phyloP scores from a whole-genome alignment of 2,113 vertebrate species.

The Lethenteron reissneri region DNA sequence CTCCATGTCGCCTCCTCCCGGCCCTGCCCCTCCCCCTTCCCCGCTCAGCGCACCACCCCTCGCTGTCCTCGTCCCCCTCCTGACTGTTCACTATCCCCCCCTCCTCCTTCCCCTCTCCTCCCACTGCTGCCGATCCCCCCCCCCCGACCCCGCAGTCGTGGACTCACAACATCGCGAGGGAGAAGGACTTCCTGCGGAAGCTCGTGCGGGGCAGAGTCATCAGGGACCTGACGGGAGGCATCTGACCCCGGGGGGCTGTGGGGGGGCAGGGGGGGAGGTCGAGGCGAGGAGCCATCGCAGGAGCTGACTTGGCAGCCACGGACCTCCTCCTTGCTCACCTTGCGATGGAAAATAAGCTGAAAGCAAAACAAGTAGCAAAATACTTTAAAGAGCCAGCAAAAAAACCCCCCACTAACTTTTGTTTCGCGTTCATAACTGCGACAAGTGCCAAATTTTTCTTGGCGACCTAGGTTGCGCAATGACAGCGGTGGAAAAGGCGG shows the following conservation, averaged over 20 bases:
- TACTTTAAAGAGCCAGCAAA: background rate
- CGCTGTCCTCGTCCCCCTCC: too few species aligned
- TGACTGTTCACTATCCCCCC: too few species aligned
- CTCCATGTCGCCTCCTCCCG: too few species aligned
- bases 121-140: too few species aligned
- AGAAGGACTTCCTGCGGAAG: conserved; percentile 88
- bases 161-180: conserved; percentile 90
- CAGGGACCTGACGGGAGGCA: conserved; percentile 73
- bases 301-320: conserved; percentile 6
- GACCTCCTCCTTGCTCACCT: background rate
- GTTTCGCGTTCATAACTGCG: too few species aligned
- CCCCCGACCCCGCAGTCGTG: conserved; percentile 42
- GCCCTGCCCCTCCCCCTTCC: too few species aligned
- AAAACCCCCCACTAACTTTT: too few species aligned
- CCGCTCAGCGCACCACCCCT: too few species aligned
- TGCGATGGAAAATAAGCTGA: background rate
- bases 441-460: too few species aligned
- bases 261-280: conserved; percentile 11
- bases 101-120: too few species aligned
- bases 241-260: conserved; percentile 31
- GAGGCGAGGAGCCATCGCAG: conserved; percentile 22
- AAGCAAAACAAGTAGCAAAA: background rate
- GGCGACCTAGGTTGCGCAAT: too few species aligned
- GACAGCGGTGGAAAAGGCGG: too few species aligned
- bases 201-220: conserved; percentile 74